phyloP scores from a whole-genome alignment of 2,888 invertebrate genomes.

The Scaptodrosophila latifasciaeformis region DNA sequence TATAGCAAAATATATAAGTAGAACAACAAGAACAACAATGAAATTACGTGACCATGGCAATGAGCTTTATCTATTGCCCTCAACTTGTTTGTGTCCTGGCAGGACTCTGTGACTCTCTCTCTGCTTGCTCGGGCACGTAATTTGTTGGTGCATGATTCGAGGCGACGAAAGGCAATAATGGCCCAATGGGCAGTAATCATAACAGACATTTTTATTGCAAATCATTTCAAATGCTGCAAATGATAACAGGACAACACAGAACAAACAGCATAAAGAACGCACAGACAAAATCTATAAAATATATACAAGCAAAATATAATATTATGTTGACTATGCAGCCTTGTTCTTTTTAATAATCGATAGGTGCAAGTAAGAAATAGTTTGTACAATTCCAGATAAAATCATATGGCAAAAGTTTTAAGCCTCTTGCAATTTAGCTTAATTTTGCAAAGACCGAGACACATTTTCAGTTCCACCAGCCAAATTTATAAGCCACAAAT shows the following conservation, averaged over 20 bases:
- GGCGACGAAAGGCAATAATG: too few relatives aligned
- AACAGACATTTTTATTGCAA: conserved; percentile 67
- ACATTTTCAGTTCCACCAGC: not conserved
- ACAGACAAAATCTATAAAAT: not conserved
- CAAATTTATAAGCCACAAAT: too few relatives aligned
- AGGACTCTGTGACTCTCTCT: too few relatives aligned
- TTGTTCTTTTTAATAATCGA: conserved; percentile 18
- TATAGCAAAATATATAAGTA: conserved; percentile 8
- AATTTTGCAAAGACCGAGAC: conserved; percentile 17
- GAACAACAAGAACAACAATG: conserved; percentile 23
- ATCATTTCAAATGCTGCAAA: conserved; percentile 70
- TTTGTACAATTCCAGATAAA: too few relatives aligned
- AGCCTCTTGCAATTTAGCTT: conserved; percentile 62
- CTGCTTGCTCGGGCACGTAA: conserved; percentile 59
- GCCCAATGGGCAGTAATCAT: conserved; percentile 51
- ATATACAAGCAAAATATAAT: conserved; percentile 39
- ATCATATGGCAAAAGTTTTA: conserved; percentile 66
- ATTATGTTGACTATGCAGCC: conserved; percentile 37
- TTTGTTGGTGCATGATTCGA: conserved; percentile 41
- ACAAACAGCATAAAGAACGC: not conserved
- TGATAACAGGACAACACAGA: conserved; percentile 48
- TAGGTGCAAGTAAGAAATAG: conserved; percentile 38
- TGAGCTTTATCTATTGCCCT: too few relatives aligned
- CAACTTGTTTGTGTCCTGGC: too few relatives aligned
- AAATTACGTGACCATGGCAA: conserved; percentile 57